Evolutionary conservation across 2,797 vertebrate species (phyloP).

Genomic region (Syndactyla subalaris): DNA sequence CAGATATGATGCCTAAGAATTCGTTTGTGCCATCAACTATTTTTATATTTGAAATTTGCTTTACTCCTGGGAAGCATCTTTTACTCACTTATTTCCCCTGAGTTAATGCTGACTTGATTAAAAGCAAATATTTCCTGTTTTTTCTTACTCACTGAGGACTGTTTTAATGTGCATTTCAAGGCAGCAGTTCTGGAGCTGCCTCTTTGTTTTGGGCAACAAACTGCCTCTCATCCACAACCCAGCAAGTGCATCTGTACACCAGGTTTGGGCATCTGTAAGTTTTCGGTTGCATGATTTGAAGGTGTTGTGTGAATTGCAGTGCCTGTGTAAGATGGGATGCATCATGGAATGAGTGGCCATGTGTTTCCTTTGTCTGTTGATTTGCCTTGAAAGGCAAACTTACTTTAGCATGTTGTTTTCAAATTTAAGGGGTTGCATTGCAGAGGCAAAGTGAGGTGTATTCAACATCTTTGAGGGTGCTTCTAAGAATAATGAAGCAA

Average conservation of each 20-base stretch:
- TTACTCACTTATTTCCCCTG: background rate
- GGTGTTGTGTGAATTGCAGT: background rate
- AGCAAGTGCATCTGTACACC: background rate
- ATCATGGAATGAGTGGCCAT: background rate
- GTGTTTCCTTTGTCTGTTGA: background rate
- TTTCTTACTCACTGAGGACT: background rate
- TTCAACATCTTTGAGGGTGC: background rate
- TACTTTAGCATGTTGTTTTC: background rate
- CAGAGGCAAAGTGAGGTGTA: background rate
- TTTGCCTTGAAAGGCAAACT: background rate
- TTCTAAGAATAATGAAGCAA: background rate
- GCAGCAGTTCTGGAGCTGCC: background rate
- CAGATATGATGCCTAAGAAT: background rate
- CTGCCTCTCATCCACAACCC: background rate
- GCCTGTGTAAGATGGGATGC: rapidly evolving
- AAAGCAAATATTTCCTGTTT: background rate
- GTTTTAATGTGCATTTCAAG: background rate
- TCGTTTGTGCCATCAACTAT: background rate
- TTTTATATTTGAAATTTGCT: background rate
- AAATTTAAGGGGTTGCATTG: background rate
- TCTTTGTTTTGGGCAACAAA: background rate
- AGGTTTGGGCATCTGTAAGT: background rate
- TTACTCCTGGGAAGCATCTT: background rate
- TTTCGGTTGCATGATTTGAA: background rate
- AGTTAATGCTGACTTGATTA: background rate